Evolutionary conservation across 2,113 vertebrate species (phyloP).

Genomic region (Ia io): DNA sequence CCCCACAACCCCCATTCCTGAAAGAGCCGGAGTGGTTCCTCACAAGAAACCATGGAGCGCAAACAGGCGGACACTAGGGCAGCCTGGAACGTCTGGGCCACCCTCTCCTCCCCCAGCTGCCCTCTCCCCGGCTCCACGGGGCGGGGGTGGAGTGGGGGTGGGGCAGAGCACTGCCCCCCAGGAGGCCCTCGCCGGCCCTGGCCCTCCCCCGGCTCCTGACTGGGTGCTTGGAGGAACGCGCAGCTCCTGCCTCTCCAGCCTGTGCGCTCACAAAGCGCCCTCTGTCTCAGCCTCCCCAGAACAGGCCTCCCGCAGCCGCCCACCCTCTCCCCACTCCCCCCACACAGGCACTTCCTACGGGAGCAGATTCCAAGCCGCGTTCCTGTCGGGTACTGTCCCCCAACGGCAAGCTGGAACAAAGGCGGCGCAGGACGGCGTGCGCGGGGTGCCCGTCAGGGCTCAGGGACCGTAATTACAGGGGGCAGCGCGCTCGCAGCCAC

Average conservation of each 20-base stretch:
- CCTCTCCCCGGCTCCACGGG: background rate
- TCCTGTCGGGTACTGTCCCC: conserved; percentile 54
- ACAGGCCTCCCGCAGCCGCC: conserved; percentile 19
- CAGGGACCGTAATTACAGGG: conserved; percentile 60
- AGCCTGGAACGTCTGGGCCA: background rate
- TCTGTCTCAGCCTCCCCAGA: conserved; percentile 42
- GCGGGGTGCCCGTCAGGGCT: conserved; percentile 52
- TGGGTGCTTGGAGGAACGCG: background rate
- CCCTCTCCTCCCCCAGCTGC: background rate
- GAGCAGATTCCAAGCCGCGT: conserved; percentile 50
- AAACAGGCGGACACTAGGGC: background rate
- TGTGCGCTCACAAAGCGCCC: conserved; percentile 39
- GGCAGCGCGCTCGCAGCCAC: conserved; percentile 66
- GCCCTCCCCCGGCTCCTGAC: background rate
- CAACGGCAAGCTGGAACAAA: conserved; percentile 68
- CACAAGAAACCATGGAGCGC: background rate
- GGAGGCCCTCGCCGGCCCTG: background rate
- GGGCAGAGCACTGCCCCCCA: background rate
- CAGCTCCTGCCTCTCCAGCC: background rate
- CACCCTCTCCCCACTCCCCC: background rate
- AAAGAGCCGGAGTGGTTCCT: background rate
- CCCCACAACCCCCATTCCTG: background rate
- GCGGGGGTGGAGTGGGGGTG: background rate
- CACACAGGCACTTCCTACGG: conserved; percentile 49
- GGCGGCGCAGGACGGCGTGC: conserved; percentile 56